Evolutionary conservation across 2,797 vertebrate species (phyloP).

Genomic region (Parauchenoglanis ngamensis): DNA sequence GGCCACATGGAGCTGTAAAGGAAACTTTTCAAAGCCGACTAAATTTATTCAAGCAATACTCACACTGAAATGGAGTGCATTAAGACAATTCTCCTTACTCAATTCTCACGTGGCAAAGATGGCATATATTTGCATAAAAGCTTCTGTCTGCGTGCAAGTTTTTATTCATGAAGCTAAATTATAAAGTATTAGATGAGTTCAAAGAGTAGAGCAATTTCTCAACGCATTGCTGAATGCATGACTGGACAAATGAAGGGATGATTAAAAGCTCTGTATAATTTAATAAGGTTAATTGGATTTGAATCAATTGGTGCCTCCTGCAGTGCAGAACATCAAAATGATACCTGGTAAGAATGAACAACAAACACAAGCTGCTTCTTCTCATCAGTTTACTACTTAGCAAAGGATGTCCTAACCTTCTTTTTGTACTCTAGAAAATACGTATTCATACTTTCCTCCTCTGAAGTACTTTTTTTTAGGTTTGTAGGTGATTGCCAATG

Average conservation of each 20-base stretch:
- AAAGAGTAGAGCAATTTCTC: constrained; percentile 30
- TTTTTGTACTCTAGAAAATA: background rate
- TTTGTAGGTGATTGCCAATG: background rate
- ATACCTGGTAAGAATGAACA: background rate
- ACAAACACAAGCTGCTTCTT: background rate
- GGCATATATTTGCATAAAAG: constrained; percentile 44
- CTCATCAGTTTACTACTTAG: background rate
- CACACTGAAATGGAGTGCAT: background rate
- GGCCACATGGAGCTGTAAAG: background rate
- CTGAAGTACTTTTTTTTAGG: background rate
- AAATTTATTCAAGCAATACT: background rate
- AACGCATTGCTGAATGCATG: constrained; percentile 10
- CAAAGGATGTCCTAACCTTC: background rate
- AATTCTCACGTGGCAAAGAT: constrained; percentile 12
- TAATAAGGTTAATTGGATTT: background rate
- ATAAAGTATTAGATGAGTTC: constrained; percentile 31
- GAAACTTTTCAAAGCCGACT: background rate
- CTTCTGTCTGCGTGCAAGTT: constrained; percentile 9
- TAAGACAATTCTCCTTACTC: constrained; percentile 20
- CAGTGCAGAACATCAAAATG: constrained; percentile 5
- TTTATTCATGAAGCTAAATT: constrained; percentile 37
- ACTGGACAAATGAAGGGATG: constrained; percentile 24
- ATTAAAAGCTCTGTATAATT: constrained; percentile 6
- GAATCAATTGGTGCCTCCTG: background rate
- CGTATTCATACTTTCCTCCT: background rate